Evolutionary conservation across 30 jellyfish, hydroid and myxozoan genomes (phyloP).

Genomic region (Clytia hemisphaerica): DNA sequence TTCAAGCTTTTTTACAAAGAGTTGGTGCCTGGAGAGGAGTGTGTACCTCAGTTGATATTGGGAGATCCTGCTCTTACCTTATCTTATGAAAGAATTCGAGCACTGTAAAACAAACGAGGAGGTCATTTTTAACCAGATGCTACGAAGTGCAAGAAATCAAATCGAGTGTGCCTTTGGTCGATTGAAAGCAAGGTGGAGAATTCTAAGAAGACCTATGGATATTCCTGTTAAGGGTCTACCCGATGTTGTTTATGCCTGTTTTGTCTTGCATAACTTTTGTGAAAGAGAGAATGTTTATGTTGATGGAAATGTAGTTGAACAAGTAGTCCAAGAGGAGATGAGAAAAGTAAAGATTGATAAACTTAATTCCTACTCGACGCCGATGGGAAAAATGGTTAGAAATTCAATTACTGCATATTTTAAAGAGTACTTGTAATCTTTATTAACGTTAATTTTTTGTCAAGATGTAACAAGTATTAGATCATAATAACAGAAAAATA

Average conservation of each 20-base stretch:
- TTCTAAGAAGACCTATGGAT: constrained; percentile 17
- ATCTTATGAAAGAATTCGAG: constrained; percentile 23
- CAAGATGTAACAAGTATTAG: no score
- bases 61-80: constrained; percentile 46
- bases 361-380: background rate
- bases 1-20: constrained; percentile 13
- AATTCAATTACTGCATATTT: background rate
- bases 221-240: constrained; percentile 11
- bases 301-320: background rate
- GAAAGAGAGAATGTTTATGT: constrained; percentile 19
- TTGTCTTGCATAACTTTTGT: constrained; percentile 41
- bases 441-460: no score
- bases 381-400: background rate
- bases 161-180: constrained; percentile 57
- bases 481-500: no score
- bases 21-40: constrained; percentile 26
- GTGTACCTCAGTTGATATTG: constrained; percentile 16
- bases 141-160: constrained; percentile 27
- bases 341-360: background rate
- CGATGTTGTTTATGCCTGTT: constrained; percentile 27
- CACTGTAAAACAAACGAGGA: constrained; percentile 19
- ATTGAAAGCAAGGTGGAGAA: constrained; percentile 40
- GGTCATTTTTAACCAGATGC: constrained; percentile 19
- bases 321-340: background rate
- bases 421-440: no score